Percentiles rank a stretch among this genome's conserved stretches.
Conservation (phyloP, 2,888 invertebrate genomes). For the Loripinus fragilis region DNA sequence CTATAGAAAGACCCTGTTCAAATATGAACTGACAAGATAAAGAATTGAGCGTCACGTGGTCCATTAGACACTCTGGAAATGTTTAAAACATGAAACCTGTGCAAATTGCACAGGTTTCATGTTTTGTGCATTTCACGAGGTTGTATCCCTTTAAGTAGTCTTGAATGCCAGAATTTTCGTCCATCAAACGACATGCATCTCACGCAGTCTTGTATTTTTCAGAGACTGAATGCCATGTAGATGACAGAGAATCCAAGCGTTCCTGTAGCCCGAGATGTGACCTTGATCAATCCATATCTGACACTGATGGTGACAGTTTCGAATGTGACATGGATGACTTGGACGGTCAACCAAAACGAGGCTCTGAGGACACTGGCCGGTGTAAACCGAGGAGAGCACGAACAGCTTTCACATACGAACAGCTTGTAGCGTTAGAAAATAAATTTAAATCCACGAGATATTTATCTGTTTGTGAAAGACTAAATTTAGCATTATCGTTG, state of each 20-base stretch:
- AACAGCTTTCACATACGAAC: slow-evolving; percentile 99
- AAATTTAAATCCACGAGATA: slow-evolving; percentile 98
- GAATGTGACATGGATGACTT: slow-evolving; percentile 49
- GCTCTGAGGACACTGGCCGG: slow-evolving; percentile 49
- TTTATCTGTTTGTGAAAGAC: slow-evolving; percentile 97
- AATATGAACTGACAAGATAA: too few species aligned
- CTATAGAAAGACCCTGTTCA: too few species aligned
- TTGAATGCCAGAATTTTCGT: too few species aligned
- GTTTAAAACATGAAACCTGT: too few species aligned
- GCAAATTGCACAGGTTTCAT: too few species aligned
- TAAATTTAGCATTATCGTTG: slow-evolving; percentile 96
- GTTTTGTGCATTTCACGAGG: too few species aligned
- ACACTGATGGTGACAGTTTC: slow-evolving; percentile 45
- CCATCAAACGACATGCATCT: too few species aligned
- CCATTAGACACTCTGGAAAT: too few species aligned
- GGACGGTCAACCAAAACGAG: slow-evolving; percentile 32
- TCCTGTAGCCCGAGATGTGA: slow-evolving; percentile 13
- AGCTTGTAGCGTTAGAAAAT: slow-evolving; percentile 97
- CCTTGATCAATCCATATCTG: slow-evolving; percentile 45
- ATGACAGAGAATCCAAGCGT: background rate
- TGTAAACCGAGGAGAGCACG: slow-evolving; percentile 93
- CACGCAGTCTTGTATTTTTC: background rate
- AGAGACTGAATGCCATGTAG: background rate
- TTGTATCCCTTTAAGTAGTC: too few species aligned
- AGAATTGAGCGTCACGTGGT: too few species aligned